Evolutionary conservation across 2,888 invertebrate genomes (phyloP).

Genomic region (Andricus quercusramuli): DNA sequence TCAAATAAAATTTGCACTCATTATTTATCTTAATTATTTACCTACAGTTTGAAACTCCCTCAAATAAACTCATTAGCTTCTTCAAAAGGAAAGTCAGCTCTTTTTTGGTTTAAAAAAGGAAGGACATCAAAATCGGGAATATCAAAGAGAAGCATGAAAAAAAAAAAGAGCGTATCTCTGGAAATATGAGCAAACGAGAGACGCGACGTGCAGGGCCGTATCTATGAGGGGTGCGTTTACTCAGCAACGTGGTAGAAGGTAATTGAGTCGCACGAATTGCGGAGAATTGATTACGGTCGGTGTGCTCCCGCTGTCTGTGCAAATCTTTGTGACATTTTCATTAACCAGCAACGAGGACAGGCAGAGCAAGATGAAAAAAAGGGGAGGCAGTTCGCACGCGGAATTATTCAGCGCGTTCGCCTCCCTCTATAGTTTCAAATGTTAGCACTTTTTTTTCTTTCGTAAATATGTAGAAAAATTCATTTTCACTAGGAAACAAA

Average conservation of each 20-base stretch:
- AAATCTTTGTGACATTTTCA: conserved; percentile 59
- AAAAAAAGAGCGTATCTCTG: background rate
- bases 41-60: background rate
- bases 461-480: background rate
- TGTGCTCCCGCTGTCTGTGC: conserved; percentile 53
- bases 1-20: background rate
- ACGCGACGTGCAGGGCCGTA: conserved; percentile 12
- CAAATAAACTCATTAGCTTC: background rate
- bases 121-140: background rate
- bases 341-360: conserved; percentile 57
- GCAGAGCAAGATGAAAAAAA: conserved; percentile 46
- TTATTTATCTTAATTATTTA: background rate
- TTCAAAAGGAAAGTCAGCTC: background rate
- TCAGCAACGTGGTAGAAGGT: conserved; percentile 50
- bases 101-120: background rate
- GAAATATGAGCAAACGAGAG: conserved; percentile 32
- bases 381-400: background rate
- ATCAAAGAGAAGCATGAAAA: conserved; percentile 11
- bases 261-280: conserved; percentile 56
- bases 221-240: conserved; percentile 46
- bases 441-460: background rate
- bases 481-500: no score
- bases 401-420: conserved; percentile 27
- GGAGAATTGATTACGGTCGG: conserved; percentile 56
- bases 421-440: conserved; percentile 4